Conservation (phyloP, 2,113 vertebrate genomes). For the Forbesichthys papilliferus region DNA sequence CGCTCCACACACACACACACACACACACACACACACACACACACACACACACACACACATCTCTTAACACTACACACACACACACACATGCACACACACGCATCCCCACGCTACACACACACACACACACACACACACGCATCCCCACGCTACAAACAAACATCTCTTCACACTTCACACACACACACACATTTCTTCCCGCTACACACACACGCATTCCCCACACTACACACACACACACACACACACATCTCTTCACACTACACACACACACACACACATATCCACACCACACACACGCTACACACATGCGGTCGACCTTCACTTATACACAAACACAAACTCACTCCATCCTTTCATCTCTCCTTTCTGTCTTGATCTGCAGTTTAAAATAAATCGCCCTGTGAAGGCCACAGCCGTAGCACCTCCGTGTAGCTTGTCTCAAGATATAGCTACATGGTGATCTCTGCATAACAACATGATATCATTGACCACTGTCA, state of each 20-base stretch:
- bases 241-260: too few relatives aligned
- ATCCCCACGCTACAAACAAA: not conserved
- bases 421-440: too few relatives aligned
- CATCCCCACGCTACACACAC: not conserved
- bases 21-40: too few relatives aligned
- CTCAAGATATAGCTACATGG: conserved; percentile 21
- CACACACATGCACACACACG: too few relatives aligned
- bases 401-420: not conserved
- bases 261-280: too few relatives aligned
- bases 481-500: conserved; percentile 42
- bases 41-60: too few relatives aligned
- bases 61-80: too few relatives aligned
- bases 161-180: not conserved
- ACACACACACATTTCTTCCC: not conserved
- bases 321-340: not conserved
- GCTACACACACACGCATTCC: too few relatives aligned
- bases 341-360: conserved; percentile 1
- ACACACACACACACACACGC: not conserved
- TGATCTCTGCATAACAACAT: conserved; percentile 34
- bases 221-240: too few relatives aligned
- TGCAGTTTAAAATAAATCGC: conserved; percentile 11
- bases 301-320: not conserved
- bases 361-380: not conserved
- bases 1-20: not conserved
- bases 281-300: too few relatives aligned